Base-by-base conservation (phyloP, 1,140 invertebrate genomes). In the Lutraria rhynchaena region DNA sequence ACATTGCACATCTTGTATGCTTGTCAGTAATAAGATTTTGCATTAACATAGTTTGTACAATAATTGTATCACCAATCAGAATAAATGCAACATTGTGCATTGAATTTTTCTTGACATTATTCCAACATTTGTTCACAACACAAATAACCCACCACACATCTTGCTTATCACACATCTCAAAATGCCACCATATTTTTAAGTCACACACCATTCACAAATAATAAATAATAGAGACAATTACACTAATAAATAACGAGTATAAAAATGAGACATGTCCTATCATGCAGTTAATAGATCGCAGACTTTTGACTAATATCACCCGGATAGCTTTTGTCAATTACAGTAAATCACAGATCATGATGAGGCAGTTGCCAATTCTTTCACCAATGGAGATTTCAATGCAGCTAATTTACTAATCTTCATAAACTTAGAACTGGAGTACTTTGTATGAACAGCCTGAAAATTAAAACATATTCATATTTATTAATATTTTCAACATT, bases 371-470 rank as follows among this genome's bases (percentile, higher is more conserved):
- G 91, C 89, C 9, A 92, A 55, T 65, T 92, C 89, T 41, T 86
- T 75, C 3, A 93, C 73, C 17, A 83, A 24, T 63, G 83, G 63
- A 69, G 87, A 90, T 71, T 92, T 92, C 37, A 94, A 85, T 82
- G 93, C 91, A 70, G 92, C 89, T 33, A 92, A 83, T 35, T 86
- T 86, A 80, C 93, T 93, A 51, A 94, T 93, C 78, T 92, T 90
- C 85, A 92, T 90, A 61, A 93, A 91, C 84, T 93, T 94, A 51
- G 90, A 90, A 82, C 90, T 90, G 9, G 89, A 85, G 86, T 94
- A 94, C 86, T 94, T 94, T 46, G 86, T 91, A 37, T 87, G 87
- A 31, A 93, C 90, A 81, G 93, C 92, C 93, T 94, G 83, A 35
- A 92, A 91, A 80, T 70, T 75, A n/a, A n/a, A n/a, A n/a, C n/a